A percentile compares a stretch with the other conserved stretches of the same genome.
Conservation (phyloP, 2,888 invertebrate species). For the Harmothoe impar region DNA sequence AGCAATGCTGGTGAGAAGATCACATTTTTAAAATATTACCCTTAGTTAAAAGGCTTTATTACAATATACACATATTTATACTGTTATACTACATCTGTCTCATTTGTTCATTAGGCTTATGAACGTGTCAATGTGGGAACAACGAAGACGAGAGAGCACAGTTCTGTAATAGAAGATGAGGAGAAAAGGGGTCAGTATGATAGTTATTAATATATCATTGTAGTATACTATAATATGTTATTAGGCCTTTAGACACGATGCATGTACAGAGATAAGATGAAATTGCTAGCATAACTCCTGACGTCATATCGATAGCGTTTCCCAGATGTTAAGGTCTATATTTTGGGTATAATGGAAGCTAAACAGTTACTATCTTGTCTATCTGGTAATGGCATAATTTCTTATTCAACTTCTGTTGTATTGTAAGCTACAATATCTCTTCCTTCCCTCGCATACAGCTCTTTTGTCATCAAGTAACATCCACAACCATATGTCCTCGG, state of each 20-base stretch:
- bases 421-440: not conserved
- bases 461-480: constrained; percentile 32
- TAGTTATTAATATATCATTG: too few relatives aligned
- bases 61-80: not conserved
- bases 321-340: not conserved
- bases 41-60: too few relatives aligned
- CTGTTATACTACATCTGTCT: not conserved
- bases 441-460: not conserved
- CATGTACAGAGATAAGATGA: not conserved
- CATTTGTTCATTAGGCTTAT: not conserved
- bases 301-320: not conserved
- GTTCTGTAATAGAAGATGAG: not conserved
- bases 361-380: too few relatives aligned
- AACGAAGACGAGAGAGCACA: not conserved
- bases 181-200: not conserved
- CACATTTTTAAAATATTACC: too few relatives aligned
- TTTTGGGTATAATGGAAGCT: too few relatives aligned
- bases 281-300: not conserved
- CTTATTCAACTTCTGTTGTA: too few relatives aligned
- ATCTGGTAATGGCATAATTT: too few relatives aligned
- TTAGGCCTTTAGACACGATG: not conserved
- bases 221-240: not conserved
- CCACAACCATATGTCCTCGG: not conserved
- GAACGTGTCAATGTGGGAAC: not conserved
- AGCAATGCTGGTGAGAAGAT: constrained; percentile 15